Percentiles rank a stretch among this genome's conserved stretches.
These are phyloP conservation scores for Trinorchestia longiramus DNA, from an alignment of 1,140 invertebrate genomes.

Conservation along the genomic window DNA sequence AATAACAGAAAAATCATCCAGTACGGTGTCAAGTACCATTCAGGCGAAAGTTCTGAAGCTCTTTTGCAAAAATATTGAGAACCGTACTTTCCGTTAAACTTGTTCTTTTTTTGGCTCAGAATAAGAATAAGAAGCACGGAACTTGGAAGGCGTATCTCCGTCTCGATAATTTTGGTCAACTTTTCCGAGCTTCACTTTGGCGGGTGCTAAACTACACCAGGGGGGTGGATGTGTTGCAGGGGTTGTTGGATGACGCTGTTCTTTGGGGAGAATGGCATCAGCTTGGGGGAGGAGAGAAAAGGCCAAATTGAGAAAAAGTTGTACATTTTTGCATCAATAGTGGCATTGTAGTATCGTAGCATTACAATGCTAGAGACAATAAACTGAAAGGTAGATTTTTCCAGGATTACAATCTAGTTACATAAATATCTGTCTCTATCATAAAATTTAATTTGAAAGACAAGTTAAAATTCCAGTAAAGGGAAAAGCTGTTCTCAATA, in stretches of 20 bases:
- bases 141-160: background rate
- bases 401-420: too few relatives aligned
- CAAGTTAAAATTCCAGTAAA: too few relatives aligned
- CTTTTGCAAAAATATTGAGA: background rate
- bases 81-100: background rate
- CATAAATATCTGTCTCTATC: too few relatives aligned
- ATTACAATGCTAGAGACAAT: too few relatives aligned
- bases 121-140: constrained; percentile 29
- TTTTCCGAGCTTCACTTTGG: constrained; percentile 29
- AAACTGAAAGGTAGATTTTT: too few relatives aligned
- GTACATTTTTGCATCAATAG: background rate
- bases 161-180: constrained; percentile 10
- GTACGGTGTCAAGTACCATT: background rate
- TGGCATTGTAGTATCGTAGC: too few relatives aligned
- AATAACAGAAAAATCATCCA: background rate
- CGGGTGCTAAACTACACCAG: background rate
- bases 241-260: background rate
- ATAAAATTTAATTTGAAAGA: too few relatives aligned
- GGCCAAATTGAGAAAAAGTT: background rate
- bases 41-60: background rate
- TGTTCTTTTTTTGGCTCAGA: background rate
- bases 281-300: too few relatives aligned
- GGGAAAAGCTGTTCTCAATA: too few relatives aligned
- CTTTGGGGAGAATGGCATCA: background rate
- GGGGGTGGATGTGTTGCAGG: background rate